A percentile compares a stretch with the other conserved stretches of the same genome.
Evolutionary conservation across 1,140 invertebrate species (phyloP).

Genomic region (Cotesia vestalis): DNA sequence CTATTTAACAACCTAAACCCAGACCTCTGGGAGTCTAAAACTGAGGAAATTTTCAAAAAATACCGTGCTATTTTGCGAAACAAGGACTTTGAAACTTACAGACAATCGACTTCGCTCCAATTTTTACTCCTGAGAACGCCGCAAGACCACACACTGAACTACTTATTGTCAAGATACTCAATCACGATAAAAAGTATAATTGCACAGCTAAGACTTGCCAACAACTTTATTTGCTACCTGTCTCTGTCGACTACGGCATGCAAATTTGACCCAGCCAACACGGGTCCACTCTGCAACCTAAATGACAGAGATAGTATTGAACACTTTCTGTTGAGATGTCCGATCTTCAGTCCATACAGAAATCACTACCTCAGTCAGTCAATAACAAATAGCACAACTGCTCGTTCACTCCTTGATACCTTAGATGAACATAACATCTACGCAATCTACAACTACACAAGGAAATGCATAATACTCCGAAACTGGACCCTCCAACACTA

Average conservation of each 20-base stretch:
- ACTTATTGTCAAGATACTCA: neutral
- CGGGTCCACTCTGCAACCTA: constrained; percentile 2
- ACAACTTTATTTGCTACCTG: neutral
- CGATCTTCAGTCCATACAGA: neutral
- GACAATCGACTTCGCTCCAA: neutral
- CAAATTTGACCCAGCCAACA: constrained; percentile 1
- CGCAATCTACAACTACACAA: constrained; percentile 10
- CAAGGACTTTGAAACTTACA: neutral
- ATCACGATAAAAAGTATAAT: constrained; percentile 21
- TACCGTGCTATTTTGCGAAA: neutral
- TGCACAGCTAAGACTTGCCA: constrained; percentile 4
- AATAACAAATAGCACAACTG: neutral
- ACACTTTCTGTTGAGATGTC: constrained; percentile 7
- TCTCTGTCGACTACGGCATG: neutral
- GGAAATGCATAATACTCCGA: constrained; percentile 9
- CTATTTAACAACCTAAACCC: constrained; percentile 9
- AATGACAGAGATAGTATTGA: constrained; percentile 15
- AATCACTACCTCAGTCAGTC: constrained; percentile 17
- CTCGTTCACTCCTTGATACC: neutral
- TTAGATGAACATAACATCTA: neutral
- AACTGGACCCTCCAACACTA: constrained; percentile 6
- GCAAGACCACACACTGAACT: constrained; percentile 3
- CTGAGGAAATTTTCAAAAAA: constrained; percentile 14
- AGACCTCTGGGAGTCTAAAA: neutral
- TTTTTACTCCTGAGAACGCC: constrained; percentile 11